Base-by-base conservation (phyloP, 2,113 vertebrate genomes). In the Stictonetta naevosa region DNA sequence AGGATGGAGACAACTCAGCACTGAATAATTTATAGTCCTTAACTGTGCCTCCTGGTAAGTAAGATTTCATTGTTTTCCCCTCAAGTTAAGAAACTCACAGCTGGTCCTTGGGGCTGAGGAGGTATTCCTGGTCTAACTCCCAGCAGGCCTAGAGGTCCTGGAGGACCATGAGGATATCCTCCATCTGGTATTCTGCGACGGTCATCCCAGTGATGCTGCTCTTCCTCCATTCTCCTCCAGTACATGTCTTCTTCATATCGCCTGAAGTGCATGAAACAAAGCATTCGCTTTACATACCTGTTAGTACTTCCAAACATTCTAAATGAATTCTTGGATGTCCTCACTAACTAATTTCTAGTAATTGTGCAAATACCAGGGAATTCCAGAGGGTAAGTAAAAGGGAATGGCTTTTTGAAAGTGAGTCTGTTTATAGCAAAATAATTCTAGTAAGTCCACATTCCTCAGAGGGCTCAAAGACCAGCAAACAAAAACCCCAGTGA, bases 201-300 rank as follows among this genome's bases (percentile, higher is more conserved):
- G 9, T 99, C 99, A 52, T 99, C 99, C 99, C 99, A 99, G 93
- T 99, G 99, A 79, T 99, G 99, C 23, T 99, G 99, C 42, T 99
- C 99, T 93, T 99, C 99, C 83, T 99, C 99, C 98, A 99, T 98
- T 44, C 99, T 98, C 83, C 99, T 98, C 99, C 99, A 99, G 96
- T 99, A 99, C 99, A 99, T 99, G 88, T 99, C 99, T 68, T 99
- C 99, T 93, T 99, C 99, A 19, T 99, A 99, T 17, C 99, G 98
- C 78, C 99, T 99, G 86, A 88, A 97, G 71, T n/a, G 34, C 16
- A 92, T 11, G 14, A 97, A 59, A 62, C 28, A 86, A 84, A 92
- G 60, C 1, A 4, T 36, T 72, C 66, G 66, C 38, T 88, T 93
- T 40, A 87, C 14, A 46, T 1, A 85, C 10, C 50, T 85, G 31